phyloP scores from a whole-genome alignment of 2,888 invertebrate species.

The Ornithoptera alexandrae region DNA sequence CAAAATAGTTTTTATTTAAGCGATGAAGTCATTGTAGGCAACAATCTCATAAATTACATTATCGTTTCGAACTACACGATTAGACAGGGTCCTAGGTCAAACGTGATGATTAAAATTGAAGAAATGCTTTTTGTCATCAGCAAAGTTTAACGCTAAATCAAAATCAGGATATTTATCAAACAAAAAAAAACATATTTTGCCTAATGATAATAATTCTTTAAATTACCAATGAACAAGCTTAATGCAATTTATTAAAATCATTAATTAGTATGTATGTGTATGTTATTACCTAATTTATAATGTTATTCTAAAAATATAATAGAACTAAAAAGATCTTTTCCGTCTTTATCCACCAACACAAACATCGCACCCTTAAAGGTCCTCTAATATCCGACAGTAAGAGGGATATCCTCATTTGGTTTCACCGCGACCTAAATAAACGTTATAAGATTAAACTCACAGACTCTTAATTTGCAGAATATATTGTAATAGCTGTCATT shows the following conservation, averaged over 20 bases:
- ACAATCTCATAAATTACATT: conserved; percentile 16
- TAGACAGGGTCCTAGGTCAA: conserved; percentile 24
- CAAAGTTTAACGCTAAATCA: not conserved
- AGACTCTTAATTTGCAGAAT: not conserved
- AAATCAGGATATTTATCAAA: not conserved
- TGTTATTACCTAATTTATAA: not conserved
- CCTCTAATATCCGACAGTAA: conserved; percentile 21
- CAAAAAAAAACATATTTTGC: not conserved
- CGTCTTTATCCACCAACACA: not conserved
- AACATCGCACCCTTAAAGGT: not conserved
- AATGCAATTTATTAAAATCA: not conserved
- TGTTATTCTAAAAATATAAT: not conserved
- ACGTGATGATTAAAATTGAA: conserved; percentile 7
- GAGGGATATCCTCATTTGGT: conserved; percentile 33
- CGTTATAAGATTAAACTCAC: not conserved
- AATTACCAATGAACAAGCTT: too few relatives aligned
- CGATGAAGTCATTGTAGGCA: conserved; percentile 19
- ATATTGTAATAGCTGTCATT: not conserved
- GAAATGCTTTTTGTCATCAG: conserved; percentile 8
- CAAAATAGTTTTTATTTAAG: conserved; percentile 12
- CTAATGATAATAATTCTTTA: not conserved
- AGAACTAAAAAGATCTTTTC: not conserved
- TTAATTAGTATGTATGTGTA: not conserved
- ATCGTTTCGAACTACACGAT: conserved; percentile 14
- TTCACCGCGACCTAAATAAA: conserved; percentile 10